Percentiles rank a stretch among this genome's conserved stretches.
Evolutionary conservation across 2,888 invertebrate species (phyloP).

Genomic region (Ernsta delagoae): DNA sequence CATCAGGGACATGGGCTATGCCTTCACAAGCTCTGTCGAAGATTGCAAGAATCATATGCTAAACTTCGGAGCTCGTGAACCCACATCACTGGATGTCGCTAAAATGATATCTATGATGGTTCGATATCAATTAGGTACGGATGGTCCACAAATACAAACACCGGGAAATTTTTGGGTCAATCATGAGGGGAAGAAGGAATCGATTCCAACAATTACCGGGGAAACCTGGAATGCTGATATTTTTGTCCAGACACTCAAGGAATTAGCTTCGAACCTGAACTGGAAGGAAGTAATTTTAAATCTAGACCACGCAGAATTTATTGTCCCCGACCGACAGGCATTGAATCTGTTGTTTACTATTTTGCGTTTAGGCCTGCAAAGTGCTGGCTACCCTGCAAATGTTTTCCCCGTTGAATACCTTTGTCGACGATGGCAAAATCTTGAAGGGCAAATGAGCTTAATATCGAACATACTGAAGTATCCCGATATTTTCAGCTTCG

Average conservation of each 20-base stretch:
- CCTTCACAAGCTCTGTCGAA: constrained; percentile 93
- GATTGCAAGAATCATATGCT: constrained; percentile 94
- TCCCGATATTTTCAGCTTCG: constrained; percentile 97
- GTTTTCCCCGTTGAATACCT: constrained; percentile 95
- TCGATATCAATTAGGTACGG: constrained; percentile 88
- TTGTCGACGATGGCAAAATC: constrained; percentile 96
- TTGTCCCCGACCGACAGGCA: constrained; percentile 94
- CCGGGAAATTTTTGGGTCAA: constrained; percentile 88
- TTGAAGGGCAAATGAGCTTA: constrained; percentile 96
- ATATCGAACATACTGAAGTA: constrained; percentile 94
- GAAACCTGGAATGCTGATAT: constrained; percentile 96
- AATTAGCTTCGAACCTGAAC: constrained; percentile 92
- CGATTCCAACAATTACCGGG: constrained; percentile 68
- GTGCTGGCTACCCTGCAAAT: constrained; percentile 88
- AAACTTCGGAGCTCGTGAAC: constrained; percentile 89
- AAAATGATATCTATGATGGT: constrained; percentile 95
- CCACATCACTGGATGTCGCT: too few relatives aligned
- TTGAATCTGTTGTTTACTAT: constrained; percentile 93
- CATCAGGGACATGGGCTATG: constrained; percentile 96
- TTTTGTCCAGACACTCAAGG: constrained; percentile 96
- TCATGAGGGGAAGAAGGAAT: constrained; percentile 83
- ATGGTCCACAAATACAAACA: constrained; percentile 88
- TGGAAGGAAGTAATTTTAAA: constrained; percentile 97
- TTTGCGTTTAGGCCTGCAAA: constrained; percentile 91
- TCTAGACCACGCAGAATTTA: constrained; percentile 95